These are phyloP conservation scores for Drosophila elegans DNA, from an alignment of 1,140 invertebrate genomes.

Conservation along the genomic window DNA sequence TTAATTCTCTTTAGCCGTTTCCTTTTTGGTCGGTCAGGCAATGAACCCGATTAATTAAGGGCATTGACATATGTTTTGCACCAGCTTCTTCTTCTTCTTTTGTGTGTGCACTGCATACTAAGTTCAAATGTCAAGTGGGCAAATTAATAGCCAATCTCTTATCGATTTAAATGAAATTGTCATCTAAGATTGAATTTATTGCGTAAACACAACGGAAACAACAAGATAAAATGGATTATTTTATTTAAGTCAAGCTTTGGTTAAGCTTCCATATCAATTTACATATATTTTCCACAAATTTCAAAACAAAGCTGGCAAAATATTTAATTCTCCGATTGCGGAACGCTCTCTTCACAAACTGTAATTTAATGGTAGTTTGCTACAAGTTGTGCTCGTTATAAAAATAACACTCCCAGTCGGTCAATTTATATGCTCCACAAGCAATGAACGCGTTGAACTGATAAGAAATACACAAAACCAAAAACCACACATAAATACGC, in stretches of 20 bases:
- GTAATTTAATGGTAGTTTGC: background rate
- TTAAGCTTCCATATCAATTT: too few relatives aligned
- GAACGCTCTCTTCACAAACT: background rate
- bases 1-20: conserved; percentile 34
- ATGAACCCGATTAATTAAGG: conserved; percentile 77
- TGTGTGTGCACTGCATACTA: conserved; percentile 1
- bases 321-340: too few relatives aligned
- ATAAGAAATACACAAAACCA: conserved; percentile 41
- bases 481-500: background rate
- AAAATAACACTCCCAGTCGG: background rate
- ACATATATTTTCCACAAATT: too few relatives aligned
- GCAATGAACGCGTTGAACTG: conserved; percentile 23
- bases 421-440: background rate
- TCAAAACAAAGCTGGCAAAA: too few relatives aligned
- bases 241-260: too few relatives aligned
- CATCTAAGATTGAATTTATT: conserved; percentile 2
- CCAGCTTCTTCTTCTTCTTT: background rate
- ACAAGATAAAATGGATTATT: background rate
- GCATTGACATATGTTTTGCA: conserved; percentile 62
- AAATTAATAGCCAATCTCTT: conserved; percentile 33
- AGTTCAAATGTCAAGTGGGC: conserved; percentile 64
- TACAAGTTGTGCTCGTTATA: background rate
- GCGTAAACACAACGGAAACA: background rate
- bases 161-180: conserved; percentile 18
- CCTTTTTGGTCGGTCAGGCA: conserved; percentile 62